These are phyloP conservation scores for Heteromormyrus szaboi DNA, from an alignment of 2,797 vertebrate species.

Conservation along the genomic window DNA sequence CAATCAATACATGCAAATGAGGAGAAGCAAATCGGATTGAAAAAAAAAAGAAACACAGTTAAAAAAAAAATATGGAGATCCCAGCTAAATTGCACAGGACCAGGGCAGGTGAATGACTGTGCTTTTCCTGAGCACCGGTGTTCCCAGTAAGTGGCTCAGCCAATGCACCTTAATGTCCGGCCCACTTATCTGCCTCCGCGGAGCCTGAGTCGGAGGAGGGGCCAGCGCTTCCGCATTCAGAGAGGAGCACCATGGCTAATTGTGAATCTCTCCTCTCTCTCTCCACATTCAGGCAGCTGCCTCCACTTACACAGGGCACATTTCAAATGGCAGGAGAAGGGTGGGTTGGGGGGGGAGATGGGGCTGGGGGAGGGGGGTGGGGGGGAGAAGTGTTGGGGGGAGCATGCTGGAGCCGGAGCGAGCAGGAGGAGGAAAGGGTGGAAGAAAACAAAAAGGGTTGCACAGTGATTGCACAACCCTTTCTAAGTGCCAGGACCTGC, in stretches of 20 bases:
- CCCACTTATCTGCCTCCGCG: constrained; percentile 9
- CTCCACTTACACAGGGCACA: constrained; percentile 67
- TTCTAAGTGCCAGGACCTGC: constrained; percentile 46
- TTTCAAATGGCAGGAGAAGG: constrained; percentile 58
- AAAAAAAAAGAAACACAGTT: background rate
- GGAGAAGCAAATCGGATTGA: constrained; percentile 27
- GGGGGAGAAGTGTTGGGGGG: background rate
- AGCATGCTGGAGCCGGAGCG: background rate
- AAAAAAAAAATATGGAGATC: background rate
- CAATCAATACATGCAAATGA: constrained; percentile 54
- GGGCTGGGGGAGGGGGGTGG: too few relatives aligned
- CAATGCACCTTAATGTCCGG: background rate
- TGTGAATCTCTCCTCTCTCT: constrained; percentile 52
- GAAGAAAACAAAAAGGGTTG: constrained; percentile 62
- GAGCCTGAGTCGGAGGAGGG: constrained; percentile 46
- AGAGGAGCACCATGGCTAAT: constrained; percentile 61
- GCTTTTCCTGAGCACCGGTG: background rate
- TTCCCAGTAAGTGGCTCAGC: background rate
- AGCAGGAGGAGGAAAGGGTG: constrained; percentile 32
- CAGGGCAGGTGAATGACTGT: constrained; percentile 13
- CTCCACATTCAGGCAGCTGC: constrained; percentile 67
- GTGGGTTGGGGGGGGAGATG: constrained; percentile 24
- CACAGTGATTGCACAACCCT: constrained; percentile 59
- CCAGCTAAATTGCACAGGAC: background rate
- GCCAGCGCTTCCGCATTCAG: constrained; percentile 61